These are phyloP conservation scores for Epistrophella euchroma DNA, from an alignment of 2,888 invertebrate species.

Conservation along the genomic window DNA sequence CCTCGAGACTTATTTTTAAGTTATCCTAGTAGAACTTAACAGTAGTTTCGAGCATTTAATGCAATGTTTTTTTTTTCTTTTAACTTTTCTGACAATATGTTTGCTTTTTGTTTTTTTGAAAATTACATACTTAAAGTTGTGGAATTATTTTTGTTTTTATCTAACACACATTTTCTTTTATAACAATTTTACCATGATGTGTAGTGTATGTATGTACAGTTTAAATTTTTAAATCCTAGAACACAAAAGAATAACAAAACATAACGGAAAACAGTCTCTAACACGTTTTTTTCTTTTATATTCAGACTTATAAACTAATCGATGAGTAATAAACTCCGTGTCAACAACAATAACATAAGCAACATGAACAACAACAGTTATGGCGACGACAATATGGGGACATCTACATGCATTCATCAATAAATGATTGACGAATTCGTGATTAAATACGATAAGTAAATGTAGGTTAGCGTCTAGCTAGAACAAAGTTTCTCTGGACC, in stretches of 20 bases:
- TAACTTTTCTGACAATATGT: neutral
- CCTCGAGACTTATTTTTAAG: neutral
- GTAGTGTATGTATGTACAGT: slow-evolving; percentile 7
- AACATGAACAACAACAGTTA: slow-evolving; percentile 69
- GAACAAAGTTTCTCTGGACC: slow-evolving; percentile 92
- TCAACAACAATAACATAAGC: slow-evolving; percentile 70
- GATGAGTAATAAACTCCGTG: slow-evolving; percentile 74
- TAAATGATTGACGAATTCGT: slow-evolving; percentile 44
- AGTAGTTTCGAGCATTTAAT: slow-evolving; percentile 7
- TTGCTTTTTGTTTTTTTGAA: slow-evolving; percentile 5
- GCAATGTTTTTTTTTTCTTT: slow-evolving; percentile 1
- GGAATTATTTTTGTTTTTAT: slow-evolving; percentile 18
- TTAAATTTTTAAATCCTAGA: slow-evolving; percentile 27
- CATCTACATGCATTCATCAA: slow-evolving; percentile 48
- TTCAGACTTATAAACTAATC: slow-evolving; percentile 74
- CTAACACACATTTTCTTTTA: slow-evolving; percentile 10
- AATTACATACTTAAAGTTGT: slow-evolving; percentile 27
- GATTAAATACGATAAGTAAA: slow-evolving; percentile 27
- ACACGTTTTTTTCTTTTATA: slow-evolving; percentile 50
- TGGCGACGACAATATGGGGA: slow-evolving; percentile 46
- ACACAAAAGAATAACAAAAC: slow-evolving; percentile 39
- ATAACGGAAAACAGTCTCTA: slow-evolving; percentile 72
- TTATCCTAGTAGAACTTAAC: slow-evolving; percentile 1
- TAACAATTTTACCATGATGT: slow-evolving; percentile 23
- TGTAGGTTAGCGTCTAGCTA: slow-evolving; percentile 83